phyloP scores from a whole-genome alignment of 2,797 vertebrate species.

The Characodon lateralis region DNA sequence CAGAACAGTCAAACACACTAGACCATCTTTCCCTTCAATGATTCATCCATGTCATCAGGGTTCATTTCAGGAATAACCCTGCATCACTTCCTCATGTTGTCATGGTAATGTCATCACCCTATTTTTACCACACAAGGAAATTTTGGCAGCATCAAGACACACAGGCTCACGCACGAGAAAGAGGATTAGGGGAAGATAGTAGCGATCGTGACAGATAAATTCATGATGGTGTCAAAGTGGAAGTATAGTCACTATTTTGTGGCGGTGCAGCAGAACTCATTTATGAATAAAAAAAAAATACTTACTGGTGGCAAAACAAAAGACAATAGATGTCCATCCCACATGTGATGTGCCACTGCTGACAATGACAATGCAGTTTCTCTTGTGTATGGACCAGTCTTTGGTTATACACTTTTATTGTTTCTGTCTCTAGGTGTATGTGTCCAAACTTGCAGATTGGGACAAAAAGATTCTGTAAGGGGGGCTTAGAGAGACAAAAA shows the following conservation, averaged over 20 bases:
- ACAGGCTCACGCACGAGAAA: not conserved
- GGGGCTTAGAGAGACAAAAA: slow-evolving; percentile 55
- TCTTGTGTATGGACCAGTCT: not conserved
- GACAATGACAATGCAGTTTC: slow-evolving; percentile 65
- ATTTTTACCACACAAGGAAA: slow-evolving; percentile 50
- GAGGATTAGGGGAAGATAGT: slow-evolving; percentile 5
- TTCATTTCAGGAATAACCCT: slow-evolving; percentile 49
- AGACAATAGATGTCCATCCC: not conserved
- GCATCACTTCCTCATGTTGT: slow-evolving; percentile 66
- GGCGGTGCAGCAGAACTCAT: not conserved
- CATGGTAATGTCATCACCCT: slow-evolving; percentile 72
- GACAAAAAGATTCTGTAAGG: slow-evolving; percentile 48
- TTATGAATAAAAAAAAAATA: not conserved
- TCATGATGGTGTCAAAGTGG: slow-evolving; percentile 7
- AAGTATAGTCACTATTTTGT: not conserved
- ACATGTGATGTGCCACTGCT: slow-evolving; percentile 35
- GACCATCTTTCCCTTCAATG: slow-evolving; percentile 40
- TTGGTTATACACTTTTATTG: not conserved
- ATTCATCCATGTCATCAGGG: slow-evolving; percentile 63
- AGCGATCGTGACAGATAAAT: slow-evolving; percentile 17
- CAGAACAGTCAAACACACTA: slow-evolving; percentile 8
- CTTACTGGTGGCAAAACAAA: not conserved
- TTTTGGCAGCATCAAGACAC: slow-evolving; percentile 35
- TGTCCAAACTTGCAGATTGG: not conserved
- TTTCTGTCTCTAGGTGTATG: slow-evolving; percentile 16